phyloP scores from a whole-genome alignment of 2,888 invertebrate genomes.

The Litoditis marina region DNA sequence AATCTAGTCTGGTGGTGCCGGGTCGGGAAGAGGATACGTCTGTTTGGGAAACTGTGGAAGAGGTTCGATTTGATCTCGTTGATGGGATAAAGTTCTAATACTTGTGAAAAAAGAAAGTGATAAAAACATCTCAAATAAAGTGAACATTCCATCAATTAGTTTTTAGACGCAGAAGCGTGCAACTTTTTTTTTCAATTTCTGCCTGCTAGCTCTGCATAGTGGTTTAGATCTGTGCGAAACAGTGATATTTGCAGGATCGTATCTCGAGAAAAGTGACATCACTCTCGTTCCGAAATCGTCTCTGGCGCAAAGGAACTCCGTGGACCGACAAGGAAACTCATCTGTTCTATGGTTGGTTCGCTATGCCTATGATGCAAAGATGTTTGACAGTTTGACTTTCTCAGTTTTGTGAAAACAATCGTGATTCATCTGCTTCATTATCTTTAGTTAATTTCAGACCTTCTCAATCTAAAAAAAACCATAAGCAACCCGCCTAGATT shows the following conservation, averaged over 20 bases:
- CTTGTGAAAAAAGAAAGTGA: too few relatives aligned
- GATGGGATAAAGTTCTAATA: not conserved
- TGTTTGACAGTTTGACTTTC: not conserved
- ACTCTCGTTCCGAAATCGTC: conserved; percentile 47
- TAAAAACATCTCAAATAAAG: too few relatives aligned
- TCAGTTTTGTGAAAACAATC: not conserved
- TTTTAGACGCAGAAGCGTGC: too few relatives aligned
- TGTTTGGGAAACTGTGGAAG: conserved; percentile 52
- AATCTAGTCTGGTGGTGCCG: conserved; percentile 43
- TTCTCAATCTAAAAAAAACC: too few relatives aligned
- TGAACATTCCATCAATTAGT: too few relatives aligned
- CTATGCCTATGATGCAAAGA: not conserved
- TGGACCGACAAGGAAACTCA: conserved; percentile 54
- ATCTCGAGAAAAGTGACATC: conserved; percentile 42
- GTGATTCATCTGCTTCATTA: too few relatives aligned
- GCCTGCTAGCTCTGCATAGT: too few relatives aligned
- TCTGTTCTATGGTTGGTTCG: conserved; percentile 48
- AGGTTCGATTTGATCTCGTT: conserved; percentile 26
- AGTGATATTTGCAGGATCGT: conserved; percentile 45
- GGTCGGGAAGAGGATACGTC: conserved; percentile 26
- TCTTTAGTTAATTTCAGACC: too few relatives aligned
- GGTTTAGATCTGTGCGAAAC: too few relatives aligned
- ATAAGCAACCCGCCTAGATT: too few relatives aligned
- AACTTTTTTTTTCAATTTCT: too few relatives aligned
- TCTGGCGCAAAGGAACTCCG: conserved; percentile 35